Evolutionary conservation across 2,797 vertebrate species (phyloP).

Genomic region (Leptodactylus fallax): DNA sequence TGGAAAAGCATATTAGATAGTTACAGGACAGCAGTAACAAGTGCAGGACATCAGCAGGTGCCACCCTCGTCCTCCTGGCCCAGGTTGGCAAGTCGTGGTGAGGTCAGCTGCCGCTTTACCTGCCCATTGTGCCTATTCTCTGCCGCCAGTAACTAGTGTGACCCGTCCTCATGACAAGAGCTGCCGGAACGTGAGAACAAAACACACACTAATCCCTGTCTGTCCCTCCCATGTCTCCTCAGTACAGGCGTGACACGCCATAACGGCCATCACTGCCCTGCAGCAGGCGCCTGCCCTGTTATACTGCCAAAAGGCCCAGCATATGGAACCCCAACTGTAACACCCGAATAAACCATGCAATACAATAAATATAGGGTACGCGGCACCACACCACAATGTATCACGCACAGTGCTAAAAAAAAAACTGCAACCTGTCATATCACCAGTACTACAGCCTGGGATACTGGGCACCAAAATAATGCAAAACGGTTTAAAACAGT

Average conservation of each 20-base stretch:
- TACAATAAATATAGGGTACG: too few relatives aligned
- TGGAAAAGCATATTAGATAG: too few relatives aligned
- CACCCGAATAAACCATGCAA: too few relatives aligned
- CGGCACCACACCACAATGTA: too few relatives aligned
- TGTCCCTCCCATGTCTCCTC: slow-evolving; percentile 31
- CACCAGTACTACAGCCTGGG: too few relatives aligned
- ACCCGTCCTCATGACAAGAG: slow-evolving; percentile 34
- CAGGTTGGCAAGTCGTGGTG: too few relatives aligned
- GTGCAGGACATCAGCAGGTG: too few relatives aligned
- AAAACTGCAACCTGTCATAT: too few relatives aligned
- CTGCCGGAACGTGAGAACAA: slow-evolving; percentile 20
- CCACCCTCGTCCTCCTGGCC: neutral
- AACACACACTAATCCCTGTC: slow-evolving; percentile 22
- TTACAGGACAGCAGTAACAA: too few relatives aligned
- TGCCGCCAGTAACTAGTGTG: slow-evolving; percentile 28
- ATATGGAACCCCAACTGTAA: neutral
- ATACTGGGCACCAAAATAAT: neutral
- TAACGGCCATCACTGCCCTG: neutral
- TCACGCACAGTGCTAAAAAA: too few relatives aligned
- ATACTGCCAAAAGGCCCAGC: too few relatives aligned
- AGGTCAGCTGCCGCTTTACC: neutral
- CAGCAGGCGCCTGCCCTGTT: neutral
- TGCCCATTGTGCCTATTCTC: neutral
- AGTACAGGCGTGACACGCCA: neutral
- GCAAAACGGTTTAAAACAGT: too few relatives aligned